Percentiles rank a stretch among this genome's conserved stretches.
These are phyloP conservation scores for Cheilosia pagana DNA, from an alignment of 2,888 invertebrate species.

Conservation along the genomic window DNA sequence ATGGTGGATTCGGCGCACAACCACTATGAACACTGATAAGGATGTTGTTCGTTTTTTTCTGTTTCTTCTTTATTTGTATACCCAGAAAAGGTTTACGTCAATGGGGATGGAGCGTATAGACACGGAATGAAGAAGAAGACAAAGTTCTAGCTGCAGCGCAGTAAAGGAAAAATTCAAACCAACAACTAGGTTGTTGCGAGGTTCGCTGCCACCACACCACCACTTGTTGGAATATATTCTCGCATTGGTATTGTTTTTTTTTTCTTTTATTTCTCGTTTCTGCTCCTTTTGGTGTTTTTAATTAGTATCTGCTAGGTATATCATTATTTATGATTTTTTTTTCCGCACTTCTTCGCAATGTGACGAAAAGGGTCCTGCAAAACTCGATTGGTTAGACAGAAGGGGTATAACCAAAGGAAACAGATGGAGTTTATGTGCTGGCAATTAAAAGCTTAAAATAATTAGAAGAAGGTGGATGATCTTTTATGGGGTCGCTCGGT, in stretches of 20 bases:
- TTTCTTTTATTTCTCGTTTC: not conserved
- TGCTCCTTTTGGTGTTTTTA: conserved; percentile 55
- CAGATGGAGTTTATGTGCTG: conserved; percentile 32
- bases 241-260: conserved; percentile 17
- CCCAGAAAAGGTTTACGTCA: conserved; percentile 39
- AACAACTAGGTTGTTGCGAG: conserved; percentile 20
- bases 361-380: conserved; percentile 6
- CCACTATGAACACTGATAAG: conserved; percentile 44
- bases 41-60: conserved; percentile 35
- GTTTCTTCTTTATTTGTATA: conserved; percentile 18
- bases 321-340: conserved; percentile 42
- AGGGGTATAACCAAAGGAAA: not conserved
- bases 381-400: not conserved
- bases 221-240: conserved; percentile 67
- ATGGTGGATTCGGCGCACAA: conserved; percentile 73
- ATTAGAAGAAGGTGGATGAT: conserved; percentile 8
- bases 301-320: conserved; percentile 57
- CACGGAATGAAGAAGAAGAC: conserved; percentile 12
- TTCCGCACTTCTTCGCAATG: conserved; percentile 24
- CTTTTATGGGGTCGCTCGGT: conserved; percentile 10
- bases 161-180: conserved; percentile 6
- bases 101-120: conserved; percentile 9
- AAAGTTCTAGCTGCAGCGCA: conserved; percentile 42
- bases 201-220: conserved; percentile 42
- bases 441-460: conserved; percentile 43